Evolutionary conservation across 2,113 vertebrate genomes (phyloP).

Genomic region (Vidua macroura): DNA sequence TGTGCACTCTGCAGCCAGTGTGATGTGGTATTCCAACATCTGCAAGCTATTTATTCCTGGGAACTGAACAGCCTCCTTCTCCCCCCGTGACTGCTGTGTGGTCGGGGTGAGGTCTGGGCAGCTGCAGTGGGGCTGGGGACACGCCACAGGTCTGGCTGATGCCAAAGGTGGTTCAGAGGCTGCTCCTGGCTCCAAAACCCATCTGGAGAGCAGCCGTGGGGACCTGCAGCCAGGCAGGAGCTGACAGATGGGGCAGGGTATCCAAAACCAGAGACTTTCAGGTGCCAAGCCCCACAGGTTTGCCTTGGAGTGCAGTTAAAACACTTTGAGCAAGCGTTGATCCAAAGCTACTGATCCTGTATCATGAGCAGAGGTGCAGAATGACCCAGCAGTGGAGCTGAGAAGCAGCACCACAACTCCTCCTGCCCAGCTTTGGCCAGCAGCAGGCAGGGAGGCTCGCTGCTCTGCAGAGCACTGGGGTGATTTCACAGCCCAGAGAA

Average conservation of each 20-base stretch:
- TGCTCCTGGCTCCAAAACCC: background rate
- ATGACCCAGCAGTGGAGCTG: background rate
- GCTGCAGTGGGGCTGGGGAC: background rate
- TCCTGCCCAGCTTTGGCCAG: background rate
- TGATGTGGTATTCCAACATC: slow-evolving; percentile 43
- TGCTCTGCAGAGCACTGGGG: background rate
- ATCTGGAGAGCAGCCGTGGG: background rate
- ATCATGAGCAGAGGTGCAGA: background rate
- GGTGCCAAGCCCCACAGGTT: background rate
- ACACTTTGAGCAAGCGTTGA: rapidly evolving
- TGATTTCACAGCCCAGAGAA: background rate
- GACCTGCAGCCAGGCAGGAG: background rate
- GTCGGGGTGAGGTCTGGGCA: background rate
- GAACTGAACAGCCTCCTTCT: background rate
- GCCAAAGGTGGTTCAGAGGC: background rate
- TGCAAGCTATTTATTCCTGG: slow-evolving; percentile 59
- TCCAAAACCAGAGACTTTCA: rapidly evolving
- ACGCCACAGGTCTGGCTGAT: background rate
- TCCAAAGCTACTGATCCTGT: background rate
- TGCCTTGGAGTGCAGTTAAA: background rate
- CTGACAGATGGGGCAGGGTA: rapidly evolving
- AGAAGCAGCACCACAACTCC: background rate
- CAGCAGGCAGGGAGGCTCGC: background rate
- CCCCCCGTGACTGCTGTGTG: background rate
- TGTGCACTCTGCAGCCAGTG: slow-evolving; percentile 1